These are phyloP conservation scores for Epinotia demarniana DNA, from an alignment of 2,888 invertebrate genomes.

Conservation along the genomic window DNA sequence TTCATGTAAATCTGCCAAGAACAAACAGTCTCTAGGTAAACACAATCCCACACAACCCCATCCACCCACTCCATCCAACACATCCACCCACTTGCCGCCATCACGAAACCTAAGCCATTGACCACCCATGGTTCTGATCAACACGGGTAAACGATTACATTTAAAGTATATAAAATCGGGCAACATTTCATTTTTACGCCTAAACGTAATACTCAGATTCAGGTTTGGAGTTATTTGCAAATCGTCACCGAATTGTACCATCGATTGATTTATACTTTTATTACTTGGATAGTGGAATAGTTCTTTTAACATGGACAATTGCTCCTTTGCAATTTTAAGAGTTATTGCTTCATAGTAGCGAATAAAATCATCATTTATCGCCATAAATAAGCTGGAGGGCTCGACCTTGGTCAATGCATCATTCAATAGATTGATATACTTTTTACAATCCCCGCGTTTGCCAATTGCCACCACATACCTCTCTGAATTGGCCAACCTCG, in stretches of 20 bases:
- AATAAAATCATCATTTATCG: background rate
- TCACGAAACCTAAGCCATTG: background rate
- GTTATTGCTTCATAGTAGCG: background rate
- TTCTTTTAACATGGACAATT: background rate
- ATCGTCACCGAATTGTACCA: background rate
- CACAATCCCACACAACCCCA: too few relatives aligned
- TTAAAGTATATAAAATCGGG: conserved; percentile 1
- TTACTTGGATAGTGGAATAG: background rate
- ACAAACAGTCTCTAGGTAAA: background rate
- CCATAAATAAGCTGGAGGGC: background rate
- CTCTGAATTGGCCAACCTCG: background rate
- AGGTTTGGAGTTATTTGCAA: background rate
- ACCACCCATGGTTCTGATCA: background rate
- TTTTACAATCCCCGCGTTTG: background rate
- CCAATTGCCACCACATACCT: background rate
- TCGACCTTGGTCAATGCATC: background rate
- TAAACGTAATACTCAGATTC: background rate
- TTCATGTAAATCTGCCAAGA: background rate
- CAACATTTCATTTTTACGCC: background rate
- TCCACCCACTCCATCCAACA: too few relatives aligned
- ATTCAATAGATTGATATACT: background rate
- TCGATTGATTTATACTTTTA: background rate
- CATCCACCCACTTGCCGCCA: background rate
- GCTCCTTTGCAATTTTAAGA: background rate
- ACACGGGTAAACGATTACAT: background rate